phyloP scores from a whole-genome alignment of 1,140 invertebrate genomes.

The Drosophila sechellia region DNA sequence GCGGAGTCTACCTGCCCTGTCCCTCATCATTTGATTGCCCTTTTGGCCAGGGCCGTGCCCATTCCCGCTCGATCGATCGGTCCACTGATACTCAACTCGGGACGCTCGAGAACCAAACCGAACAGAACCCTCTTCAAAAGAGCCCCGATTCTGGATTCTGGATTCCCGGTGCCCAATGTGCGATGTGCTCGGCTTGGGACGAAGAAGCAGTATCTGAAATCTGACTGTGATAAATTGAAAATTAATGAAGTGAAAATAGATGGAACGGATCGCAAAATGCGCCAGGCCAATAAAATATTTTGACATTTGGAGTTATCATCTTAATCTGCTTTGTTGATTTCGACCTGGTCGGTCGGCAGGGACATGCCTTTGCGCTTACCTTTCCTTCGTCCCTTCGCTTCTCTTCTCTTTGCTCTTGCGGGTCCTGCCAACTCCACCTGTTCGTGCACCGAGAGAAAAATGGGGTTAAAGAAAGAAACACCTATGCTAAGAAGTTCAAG shows the following conservation, averaged over 20 bases:
- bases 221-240: slow-evolving; percentile 85
- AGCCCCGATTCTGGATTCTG: slow-evolving; percentile 12
- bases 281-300: slow-evolving; percentile 85
- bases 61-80: slow-evolving; percentile 59
- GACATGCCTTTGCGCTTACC: slow-evolving; percentile 27
- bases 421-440: slow-evolving; percentile 44
- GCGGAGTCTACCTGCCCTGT: slow-evolving; percentile 67
- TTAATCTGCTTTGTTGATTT: slow-evolving; percentile 84
- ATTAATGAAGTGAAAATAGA: slow-evolving; percentile 85
- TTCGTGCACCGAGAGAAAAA: slow-evolving; percentile 14
- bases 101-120: slow-evolving; percentile 27
- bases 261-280: slow-evolving; percentile 85
- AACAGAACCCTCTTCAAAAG: slow-evolving; percentile 77
- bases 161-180: slow-evolving; percentile 17
- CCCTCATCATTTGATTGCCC: slow-evolving; percentile 63
- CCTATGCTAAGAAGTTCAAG: no score
- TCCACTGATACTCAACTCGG: slow-evolving; percentile 58
- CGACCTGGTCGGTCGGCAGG: slow-evolving; percentile 47
- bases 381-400: not conserved
- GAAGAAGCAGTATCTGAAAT: slow-evolving; percentile 75
- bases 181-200: slow-evolving; percentile 6
- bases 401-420: not conserved
- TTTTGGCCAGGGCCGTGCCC: slow-evolving; percentile 47
- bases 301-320: slow-evolving; percentile 85
- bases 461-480: not conserved